phyloP scores from a whole-genome alignment of 2,888 invertebrate species.

The Schrankia costaestrigalis region DNA sequence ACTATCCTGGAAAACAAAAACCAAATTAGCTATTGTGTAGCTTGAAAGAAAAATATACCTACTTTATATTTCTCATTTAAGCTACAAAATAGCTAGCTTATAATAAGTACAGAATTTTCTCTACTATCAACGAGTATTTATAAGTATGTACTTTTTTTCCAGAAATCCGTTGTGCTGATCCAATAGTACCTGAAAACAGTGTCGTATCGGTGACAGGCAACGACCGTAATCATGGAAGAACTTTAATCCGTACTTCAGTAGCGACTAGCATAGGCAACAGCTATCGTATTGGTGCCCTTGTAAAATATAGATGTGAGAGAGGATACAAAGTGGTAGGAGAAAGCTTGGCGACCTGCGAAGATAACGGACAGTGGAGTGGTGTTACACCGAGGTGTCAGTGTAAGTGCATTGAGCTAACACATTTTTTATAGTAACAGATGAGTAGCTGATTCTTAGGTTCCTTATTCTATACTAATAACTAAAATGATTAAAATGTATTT shows the following conservation, averaged over 20 bases:
- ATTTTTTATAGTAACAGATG: too few species aligned
- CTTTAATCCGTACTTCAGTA: slow-evolving; percentile 87
- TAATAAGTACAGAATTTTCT: too few species aligned
- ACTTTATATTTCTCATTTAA: too few species aligned
- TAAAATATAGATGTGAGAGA: slow-evolving; percentile 93
- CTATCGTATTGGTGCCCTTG: slow-evolving; percentile 91
- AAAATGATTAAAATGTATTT: too few species aligned
- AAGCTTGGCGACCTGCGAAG: slow-evolving; percentile 91
- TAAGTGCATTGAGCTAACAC: slow-evolving; percentile 78
- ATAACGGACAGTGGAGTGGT: slow-evolving; percentile 92
- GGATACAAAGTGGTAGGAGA: slow-evolving; percentile 94
- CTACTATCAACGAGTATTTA: too few species aligned
- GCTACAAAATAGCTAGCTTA: too few species aligned
- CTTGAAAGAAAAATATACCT: too few species aligned
- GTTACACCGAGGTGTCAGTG: slow-evolving; percentile 91
- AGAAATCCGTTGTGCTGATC: slow-evolving; percentile 95
- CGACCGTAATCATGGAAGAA: slow-evolving; percentile 93
- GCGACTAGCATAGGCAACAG: slow-evolving; percentile 86
- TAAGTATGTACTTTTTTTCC: too few species aligned
- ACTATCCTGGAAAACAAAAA: too few species aligned
- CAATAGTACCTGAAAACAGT: slow-evolving; percentile 90
- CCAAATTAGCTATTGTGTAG: too few species aligned
- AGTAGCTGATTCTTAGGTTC: too few species aligned
- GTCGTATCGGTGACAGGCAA: slow-evolving; percentile 94
- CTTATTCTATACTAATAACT: too few species aligned